These are phyloP conservation scores for Falco berigora DNA, from an alignment of 2,797 vertebrate genomes.

Conservation along the genomic window DNA sequence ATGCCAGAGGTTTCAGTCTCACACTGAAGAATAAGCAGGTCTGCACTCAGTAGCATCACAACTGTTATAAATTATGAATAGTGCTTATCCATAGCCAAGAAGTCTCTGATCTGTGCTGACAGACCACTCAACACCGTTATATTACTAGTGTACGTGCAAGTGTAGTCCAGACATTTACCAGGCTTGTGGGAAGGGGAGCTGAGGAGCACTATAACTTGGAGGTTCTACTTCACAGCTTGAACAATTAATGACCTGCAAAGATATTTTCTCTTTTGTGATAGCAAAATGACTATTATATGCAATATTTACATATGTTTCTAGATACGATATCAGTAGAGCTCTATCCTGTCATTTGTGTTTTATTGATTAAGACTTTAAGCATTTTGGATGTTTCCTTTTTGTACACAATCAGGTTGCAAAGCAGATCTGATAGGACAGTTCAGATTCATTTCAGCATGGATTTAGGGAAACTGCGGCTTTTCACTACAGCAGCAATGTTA, in stretches of 20 bases:
- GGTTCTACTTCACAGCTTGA: neutral
- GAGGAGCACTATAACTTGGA: neutral
- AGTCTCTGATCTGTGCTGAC: neutral
- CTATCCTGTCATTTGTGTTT: neutral
- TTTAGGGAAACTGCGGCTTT: neutral
- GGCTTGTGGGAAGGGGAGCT: neutral
- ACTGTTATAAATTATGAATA: neutral
- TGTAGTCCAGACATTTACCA: neutral
- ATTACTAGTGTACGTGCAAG: rapidly evolving
- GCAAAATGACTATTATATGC: neutral
- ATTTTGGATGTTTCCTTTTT: neutral
- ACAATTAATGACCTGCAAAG: neutral
- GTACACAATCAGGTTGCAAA: neutral
- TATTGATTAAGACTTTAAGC: neutral
- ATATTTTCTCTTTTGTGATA: neutral
- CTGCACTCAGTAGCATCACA: neutral
- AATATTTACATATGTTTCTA: neutral
- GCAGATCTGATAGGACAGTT: neutral
- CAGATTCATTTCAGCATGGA: neutral
- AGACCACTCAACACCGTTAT: neutral
- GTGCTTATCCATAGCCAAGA: neutral
- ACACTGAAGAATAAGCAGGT: neutral
- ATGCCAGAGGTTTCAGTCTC: neutral
- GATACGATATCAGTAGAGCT: rapidly evolving
- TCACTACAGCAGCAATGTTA: neutral